Evolutionary conservation across 2,888 invertebrate species (phyloP).

Genomic region (Agonopterix heracliana): DNA sequence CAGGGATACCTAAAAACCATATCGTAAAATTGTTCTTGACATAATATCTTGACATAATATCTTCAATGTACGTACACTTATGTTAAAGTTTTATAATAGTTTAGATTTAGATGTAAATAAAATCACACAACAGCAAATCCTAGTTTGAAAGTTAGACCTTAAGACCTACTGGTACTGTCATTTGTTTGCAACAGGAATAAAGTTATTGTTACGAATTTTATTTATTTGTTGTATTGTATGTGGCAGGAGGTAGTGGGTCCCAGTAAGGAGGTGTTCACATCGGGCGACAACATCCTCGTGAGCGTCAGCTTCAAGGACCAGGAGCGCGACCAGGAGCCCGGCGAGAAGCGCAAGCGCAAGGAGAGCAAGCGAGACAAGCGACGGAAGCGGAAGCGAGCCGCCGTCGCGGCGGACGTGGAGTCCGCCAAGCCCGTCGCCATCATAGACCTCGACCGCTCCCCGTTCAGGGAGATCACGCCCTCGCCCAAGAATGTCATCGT

Average conservation of each 20-base stretch:
- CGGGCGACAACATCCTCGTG: slow-evolving; percentile 94
- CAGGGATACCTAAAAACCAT: too few relatives aligned
- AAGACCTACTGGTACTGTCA: too few relatives aligned
- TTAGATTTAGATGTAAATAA: too few relatives aligned
- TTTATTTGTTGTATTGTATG: too few relatives aligned
- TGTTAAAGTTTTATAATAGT: too few relatives aligned
- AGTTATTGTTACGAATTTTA: too few relatives aligned
- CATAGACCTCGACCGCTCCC: slow-evolving; percentile 89
- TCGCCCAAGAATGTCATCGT: slow-evolving; percentile 89
- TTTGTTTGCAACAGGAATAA: too few relatives aligned
- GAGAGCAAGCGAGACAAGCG: slow-evolving; percentile 21
- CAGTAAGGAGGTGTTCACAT: slow-evolving; percentile 93
- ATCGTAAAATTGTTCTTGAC: too few relatives aligned
- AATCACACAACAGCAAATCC: too few relatives aligned
- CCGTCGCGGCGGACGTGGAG: slow-evolving; percentile 17
- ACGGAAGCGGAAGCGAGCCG: slow-evolving; percentile 26
- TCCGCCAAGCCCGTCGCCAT: slow-evolving; percentile 84
- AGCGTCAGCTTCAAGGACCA: slow-evolving; percentile 93
- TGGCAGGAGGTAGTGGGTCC: slow-evolving; percentile 60
- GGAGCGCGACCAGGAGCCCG: slow-evolving; percentile 43
- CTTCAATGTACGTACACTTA: too few relatives aligned
- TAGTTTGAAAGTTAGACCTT: too few relatives aligned
- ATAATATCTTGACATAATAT: too few relatives aligned
- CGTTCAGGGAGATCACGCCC: slow-evolving; percentile 88
- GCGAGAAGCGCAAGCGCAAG: slow-evolving; percentile 30